phyloP scores from a whole-genome alignment of 1,140 invertebrate species.

The Lamellibrachia luymesi region DNA sequence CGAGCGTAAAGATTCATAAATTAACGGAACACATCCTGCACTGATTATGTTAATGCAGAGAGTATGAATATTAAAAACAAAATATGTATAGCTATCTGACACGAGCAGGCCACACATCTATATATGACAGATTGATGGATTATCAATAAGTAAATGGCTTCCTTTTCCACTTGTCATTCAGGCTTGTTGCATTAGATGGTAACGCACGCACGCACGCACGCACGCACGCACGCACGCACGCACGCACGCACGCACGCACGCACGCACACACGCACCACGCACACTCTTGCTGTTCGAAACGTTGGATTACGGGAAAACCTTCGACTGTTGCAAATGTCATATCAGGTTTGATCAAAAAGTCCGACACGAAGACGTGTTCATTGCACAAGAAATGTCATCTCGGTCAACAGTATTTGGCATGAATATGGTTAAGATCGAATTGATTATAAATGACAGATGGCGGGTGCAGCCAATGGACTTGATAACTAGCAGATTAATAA shows the following conservation, averaged over 20 bases:
- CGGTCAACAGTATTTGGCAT: background rate
- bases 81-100: too few relatives aligned
- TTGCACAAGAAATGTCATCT: background rate
- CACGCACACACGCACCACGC: background rate
- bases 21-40: background rate
- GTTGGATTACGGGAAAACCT: background rate
- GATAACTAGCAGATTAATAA: background rate
- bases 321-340: background rate
- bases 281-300: background rate
- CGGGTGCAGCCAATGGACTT: background rate
- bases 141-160: background rate
- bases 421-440: background rate
- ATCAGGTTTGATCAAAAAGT: background rate
- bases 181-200: background rate
- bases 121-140: background rate
- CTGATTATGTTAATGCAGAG: background rate
- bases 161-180: background rate
- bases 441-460: background rate
- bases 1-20: too few relatives aligned
- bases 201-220: background rate
- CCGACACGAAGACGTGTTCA: background rate
- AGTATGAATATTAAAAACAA: too few relatives aligned
- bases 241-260: background rate
- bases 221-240: constrained; percentile 14
- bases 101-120: background rate